Evolutionary conservation across 2,113 vertebrate species (phyloP).

Genomic region (Lamprologus tigripictilis): DNA sequence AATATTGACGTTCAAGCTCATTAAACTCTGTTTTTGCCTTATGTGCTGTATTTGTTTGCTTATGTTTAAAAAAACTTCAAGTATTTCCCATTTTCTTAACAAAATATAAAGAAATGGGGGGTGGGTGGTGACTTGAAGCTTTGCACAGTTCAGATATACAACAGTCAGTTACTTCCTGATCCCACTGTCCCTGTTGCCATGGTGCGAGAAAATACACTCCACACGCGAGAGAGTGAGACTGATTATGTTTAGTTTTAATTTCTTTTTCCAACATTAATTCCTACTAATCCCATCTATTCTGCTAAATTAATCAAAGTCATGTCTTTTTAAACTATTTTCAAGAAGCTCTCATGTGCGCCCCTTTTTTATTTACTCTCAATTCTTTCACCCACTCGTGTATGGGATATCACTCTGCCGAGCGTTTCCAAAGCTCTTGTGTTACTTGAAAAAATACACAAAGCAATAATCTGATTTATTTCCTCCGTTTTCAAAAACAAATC

Average conservation of each 20-base stretch:
- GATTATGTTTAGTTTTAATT: background rate
- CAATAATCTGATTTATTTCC: constrained; percentile 44
- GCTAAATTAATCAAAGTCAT: background rate
- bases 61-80: background rate
- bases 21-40: background rate
- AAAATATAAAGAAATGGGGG: background rate
- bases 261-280: background rate
- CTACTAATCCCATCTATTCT: background rate
- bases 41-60: background rate
- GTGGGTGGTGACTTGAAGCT: background rate
- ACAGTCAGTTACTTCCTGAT: background rate
- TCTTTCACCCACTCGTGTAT: background rate
- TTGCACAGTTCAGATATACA: background rate
- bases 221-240: background rate
- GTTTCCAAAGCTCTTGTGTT: constrained; percentile 28
- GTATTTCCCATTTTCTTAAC: background rate
- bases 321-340: background rate
- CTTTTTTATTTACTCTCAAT: background rate
- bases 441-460: constrained; percentile 37
- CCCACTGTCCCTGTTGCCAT: background rate
- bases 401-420: background rate
- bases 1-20: background rate
- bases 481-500: constrained; percentile 27
- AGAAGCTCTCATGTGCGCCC: background rate
- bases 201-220: background rate